These are phyloP conservation scores for Maccullochella peelii DNA, from an alignment of 2,113 vertebrate genomes.

Conservation along the genomic window DNA sequence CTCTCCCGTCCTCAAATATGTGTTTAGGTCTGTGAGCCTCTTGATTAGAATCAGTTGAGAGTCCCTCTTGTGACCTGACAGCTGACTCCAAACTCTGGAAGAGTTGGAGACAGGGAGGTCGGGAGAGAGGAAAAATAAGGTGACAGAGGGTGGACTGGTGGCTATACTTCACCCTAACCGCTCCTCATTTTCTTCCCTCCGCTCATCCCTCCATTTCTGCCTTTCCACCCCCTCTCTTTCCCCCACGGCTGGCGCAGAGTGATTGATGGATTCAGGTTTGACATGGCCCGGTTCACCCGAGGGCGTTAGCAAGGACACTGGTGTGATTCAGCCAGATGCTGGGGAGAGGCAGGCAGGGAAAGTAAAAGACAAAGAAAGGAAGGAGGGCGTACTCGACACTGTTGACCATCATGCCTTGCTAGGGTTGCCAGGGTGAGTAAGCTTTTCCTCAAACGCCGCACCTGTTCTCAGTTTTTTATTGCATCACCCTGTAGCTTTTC, in stretches of 20 bases:
- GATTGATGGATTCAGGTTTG: conserved; percentile 80
- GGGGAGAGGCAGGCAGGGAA: conserved; percentile 42
- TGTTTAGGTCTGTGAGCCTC: conserved; percentile 28
- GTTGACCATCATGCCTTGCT: conserved; percentile 39
- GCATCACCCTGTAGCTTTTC: conserved; percentile 34
- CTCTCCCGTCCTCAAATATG: conserved; percentile 29
- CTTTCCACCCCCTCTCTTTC: conserved; percentile 37
- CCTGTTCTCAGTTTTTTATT: conserved; percentile 53
- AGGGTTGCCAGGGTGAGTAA: conserved; percentile 46
- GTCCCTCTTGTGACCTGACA: conserved; percentile 57
- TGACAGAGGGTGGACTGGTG: conserved; percentile 54
- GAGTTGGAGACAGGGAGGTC: conserved; percentile 30
- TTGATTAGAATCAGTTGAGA: conserved; percentile 48
- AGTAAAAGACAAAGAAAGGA: conserved; percentile 49
- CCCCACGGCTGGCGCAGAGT: conserved; percentile 63
- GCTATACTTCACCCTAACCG: conserved; percentile 66
- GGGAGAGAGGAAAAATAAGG: conserved; percentile 36
- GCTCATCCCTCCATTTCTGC: conserved; percentile 57
- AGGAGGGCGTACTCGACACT: not conserved
- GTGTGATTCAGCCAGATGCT: conserved; percentile 66
- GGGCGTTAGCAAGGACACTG: conserved; percentile 74
- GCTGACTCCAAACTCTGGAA: conserved; percentile 48
- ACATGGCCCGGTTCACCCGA: conserved; percentile 77
- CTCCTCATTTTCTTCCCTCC: conserved; percentile 21
- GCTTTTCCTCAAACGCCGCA: conserved; percentile 46